These are phyloP conservation scores for Hesperia comma DNA, from an alignment of 2,888 invertebrate genomes.

Conservation along the genomic window DNA sequence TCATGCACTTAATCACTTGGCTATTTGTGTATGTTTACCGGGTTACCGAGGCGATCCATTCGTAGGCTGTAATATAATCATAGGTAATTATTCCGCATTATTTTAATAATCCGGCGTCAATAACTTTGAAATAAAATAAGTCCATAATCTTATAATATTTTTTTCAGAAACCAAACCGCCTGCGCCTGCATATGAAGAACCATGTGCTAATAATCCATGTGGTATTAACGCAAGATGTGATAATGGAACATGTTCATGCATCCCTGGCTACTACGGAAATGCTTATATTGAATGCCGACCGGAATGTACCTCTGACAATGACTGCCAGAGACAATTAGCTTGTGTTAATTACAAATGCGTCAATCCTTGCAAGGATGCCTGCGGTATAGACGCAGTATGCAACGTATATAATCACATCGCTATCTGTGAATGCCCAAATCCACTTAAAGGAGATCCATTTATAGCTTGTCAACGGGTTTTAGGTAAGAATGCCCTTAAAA, in stretches of 20 bases:
- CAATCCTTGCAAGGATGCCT: slow-evolving; percentile 89
- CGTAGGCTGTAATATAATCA: slow-evolving; percentile 68
- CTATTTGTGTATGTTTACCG: slow-evolving; percentile 88
- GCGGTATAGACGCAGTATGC: slow-evolving; percentile 88
- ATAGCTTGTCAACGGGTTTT: slow-evolving; percentile 85
- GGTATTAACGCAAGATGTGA: slow-evolving; percentile 86
- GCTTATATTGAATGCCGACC: slow-evolving; percentile 89
- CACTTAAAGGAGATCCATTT: slow-evolving; percentile 91
- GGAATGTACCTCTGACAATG: slow-evolving; percentile 90
- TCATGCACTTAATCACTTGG: slow-evolving; percentile 89
- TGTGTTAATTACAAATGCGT: slow-evolving; percentile 89
- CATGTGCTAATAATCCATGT: slow-evolving; percentile 86
- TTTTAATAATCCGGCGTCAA: slow-evolving; percentile 19
- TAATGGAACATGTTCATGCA: slow-evolving; percentile 85
- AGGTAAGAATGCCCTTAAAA: slow-evolving; percentile 55
- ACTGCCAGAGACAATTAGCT: slow-evolving; percentile 88
- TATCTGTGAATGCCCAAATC: slow-evolving; percentile 88
- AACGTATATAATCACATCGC: slow-evolving; percentile 91
- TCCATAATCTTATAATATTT: slow-evolving; percentile 3
- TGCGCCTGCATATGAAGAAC: slow-evolving; percentile 72
- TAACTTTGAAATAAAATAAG: background rate
- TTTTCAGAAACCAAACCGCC: slow-evolving; percentile 61
- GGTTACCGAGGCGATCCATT: slow-evolving; percentile 91
- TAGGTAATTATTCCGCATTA: slow-evolving; percentile 53
- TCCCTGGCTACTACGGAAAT: slow-evolving; percentile 86